Evolutionary conservation across 2,113 vertebrate species (phyloP).

Genomic region (Gopherus flavomarginatus): DNA sequence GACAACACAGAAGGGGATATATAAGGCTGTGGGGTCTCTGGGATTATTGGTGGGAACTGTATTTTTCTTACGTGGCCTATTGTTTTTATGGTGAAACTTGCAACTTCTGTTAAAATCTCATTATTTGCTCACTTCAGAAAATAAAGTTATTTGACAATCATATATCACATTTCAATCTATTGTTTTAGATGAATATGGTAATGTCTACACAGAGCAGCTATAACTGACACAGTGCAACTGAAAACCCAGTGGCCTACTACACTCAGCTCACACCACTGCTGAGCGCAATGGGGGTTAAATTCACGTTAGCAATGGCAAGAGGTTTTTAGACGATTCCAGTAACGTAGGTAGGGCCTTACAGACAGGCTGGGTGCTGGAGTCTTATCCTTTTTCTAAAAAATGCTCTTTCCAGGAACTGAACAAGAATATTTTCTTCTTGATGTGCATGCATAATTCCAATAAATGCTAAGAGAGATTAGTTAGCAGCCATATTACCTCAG

Average conservation of each 20-base stretch:
- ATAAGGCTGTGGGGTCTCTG: not conserved
- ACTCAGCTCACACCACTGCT: not conserved
- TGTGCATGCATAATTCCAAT: not conserved
- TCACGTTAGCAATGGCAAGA: not conserved
- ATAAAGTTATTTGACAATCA: not conserved
- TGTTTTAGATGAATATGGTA: not conserved
- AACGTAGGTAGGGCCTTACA: not conserved
- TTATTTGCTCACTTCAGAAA: not conserved
- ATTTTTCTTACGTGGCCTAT: not conserved
- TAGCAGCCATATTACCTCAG: not conserved
- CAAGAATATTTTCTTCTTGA: not conserved
- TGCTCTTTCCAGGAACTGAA: not conserved
- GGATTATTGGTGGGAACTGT: not conserved
- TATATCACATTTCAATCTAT: not conserved
- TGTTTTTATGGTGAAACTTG: not conserved
- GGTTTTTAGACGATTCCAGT: not conserved
- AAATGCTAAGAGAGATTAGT: not conserved
- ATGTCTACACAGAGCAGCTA: not conserved
- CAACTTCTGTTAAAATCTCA: not conserved
- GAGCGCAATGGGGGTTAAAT: not conserved
- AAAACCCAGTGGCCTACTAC: not conserved
- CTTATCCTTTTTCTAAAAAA: not conserved
- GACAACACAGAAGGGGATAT: not conserved
- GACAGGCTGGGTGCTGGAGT: not conserved
- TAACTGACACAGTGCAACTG: not conserved